phyloP scores from a whole-genome alignment of 2,797 vertebrate genomes.

The Anguilla anguilla region DNA sequence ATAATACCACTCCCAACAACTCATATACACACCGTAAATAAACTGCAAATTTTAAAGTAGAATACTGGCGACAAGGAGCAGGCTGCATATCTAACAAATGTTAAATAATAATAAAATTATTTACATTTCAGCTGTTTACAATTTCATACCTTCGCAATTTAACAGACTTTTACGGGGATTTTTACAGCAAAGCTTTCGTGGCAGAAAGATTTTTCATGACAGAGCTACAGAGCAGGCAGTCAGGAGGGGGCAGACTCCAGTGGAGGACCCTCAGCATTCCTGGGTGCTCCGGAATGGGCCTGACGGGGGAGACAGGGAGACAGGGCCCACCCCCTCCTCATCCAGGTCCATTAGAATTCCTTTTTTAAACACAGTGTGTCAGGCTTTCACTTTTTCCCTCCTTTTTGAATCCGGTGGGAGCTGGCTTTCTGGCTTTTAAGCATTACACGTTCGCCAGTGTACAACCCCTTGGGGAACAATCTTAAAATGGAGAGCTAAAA shows the following conservation, averaged over 20 bases:
- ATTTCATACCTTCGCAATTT: too few relatives aligned
- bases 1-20: background rate
- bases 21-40: too few relatives aligned
- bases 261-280: background rate
- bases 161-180: too few relatives aligned
- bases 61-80: too few relatives aligned
- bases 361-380: constrained; percentile 22
- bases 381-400: constrained; percentile 2
- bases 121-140: too few relatives aligned
- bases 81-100: too few relatives aligned
- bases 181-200: background rate
- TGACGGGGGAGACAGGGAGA: background rate
- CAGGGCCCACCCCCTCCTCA: background rate
- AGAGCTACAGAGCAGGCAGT: background rate
- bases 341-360: constrained; percentile 35
- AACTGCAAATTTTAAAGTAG: too few relatives aligned
- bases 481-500: constrained; percentile 48
- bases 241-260: background rate
- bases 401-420: constrained; percentile 32
- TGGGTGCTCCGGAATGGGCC: background rate
- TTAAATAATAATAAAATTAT: too few relatives aligned
- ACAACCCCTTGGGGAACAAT: constrained; percentile 43
- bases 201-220: background rate
- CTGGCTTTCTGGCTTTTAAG: constrained; percentile 38
- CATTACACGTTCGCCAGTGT: constrained; percentile 32